phyloP scores from a whole-genome alignment of 2,113 vertebrate genomes.

The Mohoua ochrocephala region DNA sequence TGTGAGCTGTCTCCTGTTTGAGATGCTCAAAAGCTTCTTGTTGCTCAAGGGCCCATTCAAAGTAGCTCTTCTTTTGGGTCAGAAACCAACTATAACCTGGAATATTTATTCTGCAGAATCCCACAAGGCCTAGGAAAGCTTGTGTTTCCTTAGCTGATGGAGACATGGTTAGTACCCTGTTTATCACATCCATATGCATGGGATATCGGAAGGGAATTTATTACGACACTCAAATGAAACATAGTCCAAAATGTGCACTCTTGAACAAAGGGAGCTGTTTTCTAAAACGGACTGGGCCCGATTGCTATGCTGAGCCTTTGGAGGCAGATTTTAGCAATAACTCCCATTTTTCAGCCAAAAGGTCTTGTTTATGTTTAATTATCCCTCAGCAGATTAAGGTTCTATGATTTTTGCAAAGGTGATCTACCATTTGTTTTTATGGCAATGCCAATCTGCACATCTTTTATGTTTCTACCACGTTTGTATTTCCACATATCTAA shows the following conservation, averaged over 20 bases:
- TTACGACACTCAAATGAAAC: background rate
- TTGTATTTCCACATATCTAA: background rate
- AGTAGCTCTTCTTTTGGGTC: background rate
- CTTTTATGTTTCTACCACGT: background rate
- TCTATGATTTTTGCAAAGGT: background rate
- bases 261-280: background rate
- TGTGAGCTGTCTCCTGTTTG: fast-evolving
- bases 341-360: background rate
- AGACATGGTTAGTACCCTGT: background rate
- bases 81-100: background rate
- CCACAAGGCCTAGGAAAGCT: background rate
- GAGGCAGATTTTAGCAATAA: background rate
- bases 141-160: background rate
- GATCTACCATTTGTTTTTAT: background rate
- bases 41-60: background rate
- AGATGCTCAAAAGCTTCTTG: background rate
- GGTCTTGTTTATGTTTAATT: background rate
- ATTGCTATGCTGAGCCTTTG: background rate
- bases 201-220: background rate
- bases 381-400: background rate
- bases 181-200: background rate
- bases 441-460: background rate
- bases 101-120: background rate
- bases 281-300: background rate
- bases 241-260: background rate